These are phyloP conservation scores for Bufo gargarizans DNA, from an alignment of 2,113 vertebrate genomes.

Conservation along the genomic window DNA sequence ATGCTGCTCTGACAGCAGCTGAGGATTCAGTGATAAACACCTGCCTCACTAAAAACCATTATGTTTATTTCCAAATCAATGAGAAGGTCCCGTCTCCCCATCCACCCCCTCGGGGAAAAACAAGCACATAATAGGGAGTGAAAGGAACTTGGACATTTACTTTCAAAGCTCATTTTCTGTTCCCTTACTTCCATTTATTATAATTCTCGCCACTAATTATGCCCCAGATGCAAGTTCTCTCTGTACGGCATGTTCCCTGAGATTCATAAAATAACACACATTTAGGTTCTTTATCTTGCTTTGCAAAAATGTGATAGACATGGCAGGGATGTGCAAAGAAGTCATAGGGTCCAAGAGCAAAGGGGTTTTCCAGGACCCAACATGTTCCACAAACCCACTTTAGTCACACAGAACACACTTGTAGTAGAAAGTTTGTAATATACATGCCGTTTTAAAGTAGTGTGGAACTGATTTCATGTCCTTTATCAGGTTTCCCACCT, in stretches of 20 bases:
- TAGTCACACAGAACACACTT: too few relatives aligned
- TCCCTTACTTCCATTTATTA: neutral
- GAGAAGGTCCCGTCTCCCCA: neutral
- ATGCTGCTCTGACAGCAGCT: slow-evolving; percentile 10
- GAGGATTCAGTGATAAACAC: slow-evolving; percentile 5
- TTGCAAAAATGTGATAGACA: neutral
- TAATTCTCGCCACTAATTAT: neutral
- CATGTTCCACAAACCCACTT: too few relatives aligned
- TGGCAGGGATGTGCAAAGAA: neutral
- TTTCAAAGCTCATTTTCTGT: neutral
- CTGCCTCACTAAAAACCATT: neutral
- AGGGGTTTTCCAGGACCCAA: too few relatives aligned
- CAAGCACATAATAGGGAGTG: neutral
- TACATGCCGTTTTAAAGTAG: too few relatives aligned
- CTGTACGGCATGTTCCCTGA: neutral
- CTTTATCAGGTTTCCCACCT: too few relatives aligned
- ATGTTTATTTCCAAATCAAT: neutral
- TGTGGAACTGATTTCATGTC: too few relatives aligned
- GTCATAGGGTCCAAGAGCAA: neutral
- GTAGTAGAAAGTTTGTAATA: too few relatives aligned
- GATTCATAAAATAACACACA: neutral
- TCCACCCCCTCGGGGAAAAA: neutral
- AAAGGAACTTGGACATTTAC: neutral
- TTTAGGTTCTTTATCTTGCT: neutral
- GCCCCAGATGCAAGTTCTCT: neutral